Evolutionary conservation across 2,888 invertebrate genomes (phyloP).

Genomic region (Nemoura dubitans): DNA sequence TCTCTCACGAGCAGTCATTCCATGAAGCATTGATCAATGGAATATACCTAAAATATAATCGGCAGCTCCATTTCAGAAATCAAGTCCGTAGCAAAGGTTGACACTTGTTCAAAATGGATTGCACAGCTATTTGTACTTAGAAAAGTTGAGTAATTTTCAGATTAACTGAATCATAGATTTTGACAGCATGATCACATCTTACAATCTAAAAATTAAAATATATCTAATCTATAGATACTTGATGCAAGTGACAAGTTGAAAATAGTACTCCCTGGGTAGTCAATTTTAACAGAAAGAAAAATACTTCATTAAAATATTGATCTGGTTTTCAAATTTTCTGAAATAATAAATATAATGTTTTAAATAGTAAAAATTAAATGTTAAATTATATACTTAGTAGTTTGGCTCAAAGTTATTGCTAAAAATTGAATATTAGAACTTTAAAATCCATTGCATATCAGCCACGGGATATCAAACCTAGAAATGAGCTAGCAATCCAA

Average conservation of each 20-base stretch:
- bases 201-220: background rate
- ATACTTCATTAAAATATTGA: slow-evolving; percentile 27
- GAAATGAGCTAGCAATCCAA: background rate
- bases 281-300: slow-evolving; percentile 47
- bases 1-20: background rate
- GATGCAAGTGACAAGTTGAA: slow-evolving; percentile 5
- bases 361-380: background rate
- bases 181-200: background rate
- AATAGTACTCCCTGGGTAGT: slow-evolving; percentile 50
- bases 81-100: background rate
- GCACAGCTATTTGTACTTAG: background rate
- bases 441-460: slow-evolving; percentile 14
- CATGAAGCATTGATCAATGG: background rate
- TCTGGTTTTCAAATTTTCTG: background rate
- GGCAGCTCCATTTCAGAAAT: background rate
- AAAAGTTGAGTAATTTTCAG: background rate
- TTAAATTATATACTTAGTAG: background rate
- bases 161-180: background rate
- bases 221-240: background rate
- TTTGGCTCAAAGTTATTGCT: slow-evolving; percentile 12
- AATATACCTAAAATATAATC: background rate
- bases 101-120: background rate
- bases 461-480: background rate
- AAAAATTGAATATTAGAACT: slow-evolving; percentile 24
- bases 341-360: background rate